These are phyloP conservation scores for Aphidius ervi DNA, from an alignment of 1,140 invertebrate species.

Conservation along the genomic window DNA sequence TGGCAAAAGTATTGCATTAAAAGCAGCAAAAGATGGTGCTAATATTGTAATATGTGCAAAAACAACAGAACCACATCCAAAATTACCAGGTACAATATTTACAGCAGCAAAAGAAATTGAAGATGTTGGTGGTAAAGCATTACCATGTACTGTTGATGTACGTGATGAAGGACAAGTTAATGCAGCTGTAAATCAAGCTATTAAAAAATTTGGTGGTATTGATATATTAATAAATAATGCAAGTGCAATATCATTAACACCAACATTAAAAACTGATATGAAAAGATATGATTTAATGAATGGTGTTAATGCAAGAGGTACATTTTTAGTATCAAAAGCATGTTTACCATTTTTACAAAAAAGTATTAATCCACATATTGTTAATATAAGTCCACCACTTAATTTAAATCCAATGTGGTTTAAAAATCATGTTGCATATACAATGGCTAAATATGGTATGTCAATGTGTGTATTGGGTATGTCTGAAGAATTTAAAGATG, in stretches of 20 bases:
- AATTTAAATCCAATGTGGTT: constrained; percentile 92
- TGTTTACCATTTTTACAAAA: constrained; percentile 89
- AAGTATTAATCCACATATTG: constrained; percentile 89
- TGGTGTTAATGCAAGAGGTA: constrained; percentile 85
- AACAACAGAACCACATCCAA: constrained; percentile 93
- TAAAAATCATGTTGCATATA: constrained; percentile 89
- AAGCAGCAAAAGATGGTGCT: constrained; percentile 89
- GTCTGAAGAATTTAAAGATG: constrained; percentile 82
- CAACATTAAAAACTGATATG: constrained; percentile 85
- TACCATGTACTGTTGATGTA: constrained; percentile 93
- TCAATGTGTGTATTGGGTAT: constrained; percentile 97
- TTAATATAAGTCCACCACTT: constrained; percentile 93
- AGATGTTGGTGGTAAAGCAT: constrained; percentile 80
- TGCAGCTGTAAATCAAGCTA: constrained; percentile 80
- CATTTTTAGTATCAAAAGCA: constrained; percentile 86
- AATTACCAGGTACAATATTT: constrained; percentile 97
- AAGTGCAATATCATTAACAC: constrained; percentile 90
- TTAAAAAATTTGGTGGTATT: constrained; percentile 92
- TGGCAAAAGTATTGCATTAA: constrained; percentile 93
- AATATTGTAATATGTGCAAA: constrained; percentile 95
- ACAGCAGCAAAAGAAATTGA: constrained; percentile 95
- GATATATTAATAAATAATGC: constrained; percentile 96
- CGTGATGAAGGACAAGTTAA: constrained; percentile 80
- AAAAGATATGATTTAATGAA: constrained; percentile 95
- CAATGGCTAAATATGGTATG: constrained; percentile 99